phyloP scores from a whole-genome alignment of 2,888 invertebrate genomes.

The Drepanosiphum platanoidis region DNA sequence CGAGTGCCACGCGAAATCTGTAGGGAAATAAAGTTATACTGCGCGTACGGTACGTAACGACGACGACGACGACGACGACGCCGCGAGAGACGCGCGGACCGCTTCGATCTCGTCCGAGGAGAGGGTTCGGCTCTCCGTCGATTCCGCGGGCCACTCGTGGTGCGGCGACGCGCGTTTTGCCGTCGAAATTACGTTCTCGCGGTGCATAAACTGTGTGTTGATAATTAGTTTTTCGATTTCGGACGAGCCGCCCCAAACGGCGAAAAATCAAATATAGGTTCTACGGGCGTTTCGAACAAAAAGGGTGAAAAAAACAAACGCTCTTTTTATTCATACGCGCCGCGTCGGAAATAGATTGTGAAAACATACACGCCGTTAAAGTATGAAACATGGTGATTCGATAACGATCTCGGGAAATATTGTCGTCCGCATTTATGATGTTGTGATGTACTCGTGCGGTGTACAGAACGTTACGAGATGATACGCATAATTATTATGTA shows the following conservation, averaged over 20 bases:
- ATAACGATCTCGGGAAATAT: background rate
- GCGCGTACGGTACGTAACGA: conserved; percentile 28
- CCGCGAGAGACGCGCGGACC: background rate
- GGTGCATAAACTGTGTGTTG: no score
- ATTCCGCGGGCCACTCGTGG: no score
- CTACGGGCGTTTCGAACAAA: background rate
- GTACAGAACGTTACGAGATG: no score
- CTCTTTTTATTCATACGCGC: background rate
- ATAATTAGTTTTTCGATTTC: background rate
- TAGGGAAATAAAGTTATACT: conserved; percentile 54
- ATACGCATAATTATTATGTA: no score
- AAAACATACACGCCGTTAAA: background rate
- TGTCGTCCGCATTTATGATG: background rate
- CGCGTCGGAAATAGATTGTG: background rate
- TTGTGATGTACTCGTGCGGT: background rate
- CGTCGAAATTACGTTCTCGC: no score
- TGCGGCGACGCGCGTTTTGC: no score
- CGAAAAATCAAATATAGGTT: no score
- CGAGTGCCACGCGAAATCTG: conserved; percentile 30
- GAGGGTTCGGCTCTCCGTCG: no score
- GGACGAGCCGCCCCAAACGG: background rate
- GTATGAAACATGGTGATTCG: background rate
- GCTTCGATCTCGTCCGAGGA: no score
- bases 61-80: background rate
- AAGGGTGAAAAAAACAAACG: background rate